phyloP scores from a whole-genome alignment of 2,888 invertebrate species.

The Allophyes oxyacanthae region DNA sequence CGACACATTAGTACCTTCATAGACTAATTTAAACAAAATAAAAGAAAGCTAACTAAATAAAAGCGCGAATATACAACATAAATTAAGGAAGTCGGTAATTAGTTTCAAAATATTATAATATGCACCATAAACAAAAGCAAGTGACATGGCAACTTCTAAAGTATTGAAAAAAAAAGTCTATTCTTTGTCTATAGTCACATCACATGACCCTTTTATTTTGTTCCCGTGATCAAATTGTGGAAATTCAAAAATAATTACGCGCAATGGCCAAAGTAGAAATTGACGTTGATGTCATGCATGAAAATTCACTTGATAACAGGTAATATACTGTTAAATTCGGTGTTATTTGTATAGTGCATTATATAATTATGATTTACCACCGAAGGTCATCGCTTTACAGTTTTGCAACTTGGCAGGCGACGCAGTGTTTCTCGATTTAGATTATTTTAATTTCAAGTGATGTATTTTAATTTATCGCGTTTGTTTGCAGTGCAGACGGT shows the following conservation, averaged over 20 bases:
- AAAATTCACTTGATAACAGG: slow-evolving; percentile 90
- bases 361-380: slow-evolving; percentile 77
- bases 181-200: slow-evolving; percentile 78
- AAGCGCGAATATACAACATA: too few species aligned
- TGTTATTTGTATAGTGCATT: slow-evolving; percentile 63
- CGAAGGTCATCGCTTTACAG: slow-evolving; percentile 82
- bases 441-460: slow-evolving; percentile 56
- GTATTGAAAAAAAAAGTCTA: slow-evolving; percentile 5
- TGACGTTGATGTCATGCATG: slow-evolving; percentile 89
- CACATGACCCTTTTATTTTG: slow-evolving; percentile 93
- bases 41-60: too few species aligned
- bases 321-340: slow-evolving; percentile 71
- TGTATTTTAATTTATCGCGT: slow-evolving; percentile 56
- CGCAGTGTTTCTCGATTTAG: slow-evolving; percentile 60
- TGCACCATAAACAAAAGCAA: too few species aligned
- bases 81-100: too few species aligned
- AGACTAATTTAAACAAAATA: too few species aligned
- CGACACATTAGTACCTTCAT: too few species aligned
- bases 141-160: slow-evolving; percentile 36
- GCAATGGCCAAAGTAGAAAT: slow-evolving; percentile 87
- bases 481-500: slow-evolving; percentile 84
- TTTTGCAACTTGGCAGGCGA: slow-evolving; percentile 81
- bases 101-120: too few species aligned
- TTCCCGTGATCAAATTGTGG: slow-evolving; percentile 92
- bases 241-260: slow-evolving; percentile 91